Percentiles rank a stretch among this genome's conserved stretches.
These are phyloP conservation scores for Hirtodrosophila cameraria DNA, from an alignment of 2,888 invertebrate species.

Conservation along the genomic window DNA sequence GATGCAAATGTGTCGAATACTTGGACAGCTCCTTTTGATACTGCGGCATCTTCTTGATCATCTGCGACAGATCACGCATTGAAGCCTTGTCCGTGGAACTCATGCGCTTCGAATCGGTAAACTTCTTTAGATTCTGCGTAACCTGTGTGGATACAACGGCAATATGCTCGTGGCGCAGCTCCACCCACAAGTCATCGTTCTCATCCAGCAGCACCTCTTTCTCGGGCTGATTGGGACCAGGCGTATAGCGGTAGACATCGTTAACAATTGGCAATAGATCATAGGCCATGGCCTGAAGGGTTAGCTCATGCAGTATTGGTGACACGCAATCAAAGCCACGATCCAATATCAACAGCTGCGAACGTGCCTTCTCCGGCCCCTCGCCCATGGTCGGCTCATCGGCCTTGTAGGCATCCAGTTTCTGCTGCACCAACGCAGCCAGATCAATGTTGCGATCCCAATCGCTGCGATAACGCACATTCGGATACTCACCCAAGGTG, in stretches of 20 bases:
- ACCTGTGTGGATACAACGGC: conserved; percentile 99
- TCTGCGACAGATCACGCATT: conserved; percentile 98
- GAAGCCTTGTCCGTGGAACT: conserved; percentile 94
- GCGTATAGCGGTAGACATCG: conserved; percentile 99
- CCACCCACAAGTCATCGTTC: conserved; percentile 99
- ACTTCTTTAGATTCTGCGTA: conserved; percentile 99
- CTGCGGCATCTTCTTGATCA: conserved; percentile 99
- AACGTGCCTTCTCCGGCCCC: conserved; percentile 98
- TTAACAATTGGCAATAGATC: conserved; percentile 99
- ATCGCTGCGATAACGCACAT: conserved; percentile 96
- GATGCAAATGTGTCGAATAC: conserved; percentile 99
- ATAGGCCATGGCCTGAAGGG: conserved; percentile 99
- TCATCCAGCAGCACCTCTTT: conserved; percentile 98
- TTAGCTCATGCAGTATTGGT: conserved; percentile 98
- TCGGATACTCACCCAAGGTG: conserved; percentile 98
- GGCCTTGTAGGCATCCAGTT: conserved; percentile 99
- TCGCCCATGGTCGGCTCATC: conserved; percentile 99
- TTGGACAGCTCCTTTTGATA: conserved; percentile 99
- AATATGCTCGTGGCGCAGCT: conserved; percentile 99
- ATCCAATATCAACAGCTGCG: conserved; percentile 97
- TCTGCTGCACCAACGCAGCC: conserved; percentile 98
- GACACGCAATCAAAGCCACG: conserved; percentile 99
- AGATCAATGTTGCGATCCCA: conserved; percentile 98
- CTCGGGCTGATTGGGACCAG: conserved; percentile 92
- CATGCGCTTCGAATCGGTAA: conserved; percentile 96